Evolutionary conservation across 2,797 vertebrate genomes (phyloP), one percentile per base, ranked within the genome.

Genomic region (Enteromius paludinosus): DNA sequence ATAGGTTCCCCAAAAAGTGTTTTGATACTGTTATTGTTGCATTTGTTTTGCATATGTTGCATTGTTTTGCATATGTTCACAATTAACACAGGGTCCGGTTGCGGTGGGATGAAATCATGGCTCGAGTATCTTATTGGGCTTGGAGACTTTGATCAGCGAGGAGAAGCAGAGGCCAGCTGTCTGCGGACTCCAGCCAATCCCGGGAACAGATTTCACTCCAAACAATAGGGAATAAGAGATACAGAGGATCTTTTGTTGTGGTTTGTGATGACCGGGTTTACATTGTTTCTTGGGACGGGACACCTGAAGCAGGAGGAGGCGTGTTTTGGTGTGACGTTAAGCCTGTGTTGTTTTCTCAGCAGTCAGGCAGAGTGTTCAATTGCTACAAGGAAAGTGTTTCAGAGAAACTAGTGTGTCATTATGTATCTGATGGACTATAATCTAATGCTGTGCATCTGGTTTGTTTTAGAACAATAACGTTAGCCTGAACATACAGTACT

Each of bases 91-190:
- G 20, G 33, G 90, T 90, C 89, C 86, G 82, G 82, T 85, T 92
- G 91, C 12, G 90, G 90, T 90, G 78, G n/a, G 87, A 90, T 86
- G 83, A 90, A 92, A 87, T 88, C 89, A 90, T 86, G 84, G 89
- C 86, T 88, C 87, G 79, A 82, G 74, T 82, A 89, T 91, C 87
- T 90, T 90, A 88, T 84, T 87, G 30, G 88, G 89, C 88, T 91
- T 91, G 84, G 52, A 76, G 86, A 87, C 81, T 86, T 86, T 61
- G 76, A 79, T 78, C 77, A 69, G 9, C 14, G 75, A 28, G 15
- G 18, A 78, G 76, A 78, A 66, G 28, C 30, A 41, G 64, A 69
- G 56, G 30, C 59, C 66, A 78, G 79, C 74, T 54, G 73, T 56
- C 65, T 87, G 69, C 59, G 12, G 54, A 33, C 59, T 17, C 49